phyloP scores from a whole-genome alignment of 2,888 invertebrate species.

The Sinodicranocentrus sp. region DNA sequence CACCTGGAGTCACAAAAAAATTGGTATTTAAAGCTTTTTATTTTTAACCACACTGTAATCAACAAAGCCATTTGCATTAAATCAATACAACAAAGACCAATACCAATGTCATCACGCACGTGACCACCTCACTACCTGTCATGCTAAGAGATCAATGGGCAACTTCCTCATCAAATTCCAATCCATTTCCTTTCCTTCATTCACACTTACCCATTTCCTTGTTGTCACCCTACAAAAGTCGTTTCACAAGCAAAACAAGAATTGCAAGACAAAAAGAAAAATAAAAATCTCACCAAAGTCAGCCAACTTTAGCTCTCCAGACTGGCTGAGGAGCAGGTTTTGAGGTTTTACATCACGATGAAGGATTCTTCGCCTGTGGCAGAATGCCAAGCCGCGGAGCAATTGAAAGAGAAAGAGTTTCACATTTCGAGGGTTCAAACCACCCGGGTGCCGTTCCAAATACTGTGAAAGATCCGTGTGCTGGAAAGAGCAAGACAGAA shows the following conservation, averaged over 20 bases:
- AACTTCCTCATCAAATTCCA: too few species aligned
- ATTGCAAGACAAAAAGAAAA: too few species aligned
- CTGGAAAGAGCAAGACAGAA: constrained; percentile 80
- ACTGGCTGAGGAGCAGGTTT: constrained; percentile 97
- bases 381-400: constrained; percentile 96
- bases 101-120: too few species aligned
- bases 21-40: background rate
- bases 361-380: constrained; percentile 96
- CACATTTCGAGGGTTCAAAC: constrained; percentile 95
- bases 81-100: too few species aligned
- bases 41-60: background rate
- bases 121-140: too few species aligned
- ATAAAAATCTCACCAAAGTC: constrained; percentile 86
- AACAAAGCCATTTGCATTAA: too few species aligned
- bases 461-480: constrained; percentile 99
- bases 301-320: constrained; percentile 97
- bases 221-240: too few species aligned
- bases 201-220: too few species aligned
- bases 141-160: too few species aligned
- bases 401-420: constrained; percentile 98
- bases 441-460: constrained; percentile 97
- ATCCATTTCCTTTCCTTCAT: too few species aligned
- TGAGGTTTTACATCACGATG: constrained; percentile 99
- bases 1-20: too few species aligned
- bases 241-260: too few species aligned